These are phyloP conservation scores for Nesidiocoris tenuis DNA, from an alignment of 2,888 invertebrate genomes.

Conservation along the genomic window DNA sequence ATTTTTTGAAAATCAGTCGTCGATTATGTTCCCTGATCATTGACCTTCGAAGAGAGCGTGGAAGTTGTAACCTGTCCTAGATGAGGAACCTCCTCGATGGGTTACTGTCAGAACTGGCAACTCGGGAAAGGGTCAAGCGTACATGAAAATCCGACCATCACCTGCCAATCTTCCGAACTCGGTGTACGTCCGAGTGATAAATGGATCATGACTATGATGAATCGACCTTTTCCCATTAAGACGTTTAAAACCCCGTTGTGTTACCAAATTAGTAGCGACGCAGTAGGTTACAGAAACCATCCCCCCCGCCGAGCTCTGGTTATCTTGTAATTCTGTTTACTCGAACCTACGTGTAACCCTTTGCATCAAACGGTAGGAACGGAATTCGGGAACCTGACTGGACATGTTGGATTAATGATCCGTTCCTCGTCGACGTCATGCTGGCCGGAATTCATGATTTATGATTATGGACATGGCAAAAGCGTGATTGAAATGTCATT, in stretches of 20 bases:
- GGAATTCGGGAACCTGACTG: neutral
- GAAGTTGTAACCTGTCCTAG: too few species aligned
- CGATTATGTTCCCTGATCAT: too few species aligned
- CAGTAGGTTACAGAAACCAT: neutral
- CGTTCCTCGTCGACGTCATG: neutral
- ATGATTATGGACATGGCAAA: neutral
- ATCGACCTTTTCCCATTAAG: constrained; percentile 43
- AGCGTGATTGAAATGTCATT: neutral
- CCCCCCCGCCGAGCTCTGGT: neutral
- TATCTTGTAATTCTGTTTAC: neutral
- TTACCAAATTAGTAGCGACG: constrained; percentile 45
- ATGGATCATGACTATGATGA: constrained; percentile 39
- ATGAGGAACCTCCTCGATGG: too few species aligned
- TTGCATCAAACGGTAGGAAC: neutral
- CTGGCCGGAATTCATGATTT: neutral
- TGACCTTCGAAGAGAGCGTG: too few species aligned
- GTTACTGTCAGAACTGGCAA: too few species aligned
- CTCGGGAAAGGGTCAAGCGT: too few species aligned
- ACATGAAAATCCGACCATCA: neutral
- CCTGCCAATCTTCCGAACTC: constrained; percentile 14
- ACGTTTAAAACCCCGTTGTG: constrained; percentile 41
- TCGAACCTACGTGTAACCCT: neutral
- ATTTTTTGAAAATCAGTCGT: too few species aligned
- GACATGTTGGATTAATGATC: neutral
- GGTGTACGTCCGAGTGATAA: constrained; percentile 14